Evolutionary conservation across 1,140 invertebrate genomes (phyloP).

Genomic region (Formica exsecta): DNA sequence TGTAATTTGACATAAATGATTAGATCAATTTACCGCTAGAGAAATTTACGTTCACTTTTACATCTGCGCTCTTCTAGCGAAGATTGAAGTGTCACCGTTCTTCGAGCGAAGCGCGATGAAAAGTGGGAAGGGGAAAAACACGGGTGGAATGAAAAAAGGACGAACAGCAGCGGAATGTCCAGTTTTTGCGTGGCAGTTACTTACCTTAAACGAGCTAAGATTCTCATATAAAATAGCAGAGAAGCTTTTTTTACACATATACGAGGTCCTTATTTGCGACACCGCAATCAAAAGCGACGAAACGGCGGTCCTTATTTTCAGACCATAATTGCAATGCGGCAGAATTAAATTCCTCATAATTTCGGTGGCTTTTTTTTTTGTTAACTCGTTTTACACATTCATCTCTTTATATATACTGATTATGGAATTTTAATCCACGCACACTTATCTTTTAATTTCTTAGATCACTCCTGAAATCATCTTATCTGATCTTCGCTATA

Average conservation of each 20-base stretch:
- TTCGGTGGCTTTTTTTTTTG: not conserved
- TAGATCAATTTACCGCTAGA: not conserved
- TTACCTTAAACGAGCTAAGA: slow-evolving; percentile 66
- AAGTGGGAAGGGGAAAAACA: slow-evolving; percentile 26
- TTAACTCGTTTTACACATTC: not conserved
- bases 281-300: not conserved
- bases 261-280: not conserved
- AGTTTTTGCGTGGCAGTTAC: slow-evolving; percentile 77
- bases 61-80: not conserved
- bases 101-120: slow-evolving; percentile 55
- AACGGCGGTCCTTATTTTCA: not conserved
- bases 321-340: slow-evolving; percentile 9
- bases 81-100: slow-evolving; percentile 68
- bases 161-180: slow-evolving; percentile 76
- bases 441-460: not conserved
- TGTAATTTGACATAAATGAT: not conserved
- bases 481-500: not conserved
- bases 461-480: not conserved
- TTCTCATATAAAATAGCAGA: slow-evolving; percentile 54
- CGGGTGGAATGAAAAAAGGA: slow-evolving; percentile 62
- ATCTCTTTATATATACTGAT: not conserved
- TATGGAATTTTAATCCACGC: not conserved
- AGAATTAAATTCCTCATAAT: not conserved
- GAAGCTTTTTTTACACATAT: not conserved
- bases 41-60: not conserved